A percentile compares a stretch with the other conserved stretches of the same genome.
These are phyloP conservation scores for Parazoanthus swiftii DNA, from an alignment of 92 coral and sea anemone species.

Conservation along the genomic window DNA sequence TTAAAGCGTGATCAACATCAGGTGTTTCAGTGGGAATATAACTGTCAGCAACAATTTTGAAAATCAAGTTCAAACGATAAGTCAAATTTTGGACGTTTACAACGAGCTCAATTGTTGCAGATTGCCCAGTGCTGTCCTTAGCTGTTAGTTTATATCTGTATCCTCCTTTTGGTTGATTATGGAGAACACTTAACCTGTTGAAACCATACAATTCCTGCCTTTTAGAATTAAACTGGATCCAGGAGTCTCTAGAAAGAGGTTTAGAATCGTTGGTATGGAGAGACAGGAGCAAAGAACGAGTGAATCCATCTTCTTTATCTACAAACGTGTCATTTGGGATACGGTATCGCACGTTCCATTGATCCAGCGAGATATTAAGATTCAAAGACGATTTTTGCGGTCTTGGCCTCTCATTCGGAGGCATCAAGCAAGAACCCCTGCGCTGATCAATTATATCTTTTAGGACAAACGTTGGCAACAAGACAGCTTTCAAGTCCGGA, in stretches of 20 bases:
- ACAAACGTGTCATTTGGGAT: conserved; percentile 41
- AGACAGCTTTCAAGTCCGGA: background rate
- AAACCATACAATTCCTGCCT: conserved; percentile 47
- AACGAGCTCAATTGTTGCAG: conserved; percentile 14
- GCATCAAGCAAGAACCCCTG: conserved; percentile 39
- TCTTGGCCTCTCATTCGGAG: conserved; percentile 37
- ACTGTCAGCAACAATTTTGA: conserved; percentile 33
- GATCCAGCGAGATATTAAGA: conserved; percentile 36
- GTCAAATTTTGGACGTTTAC: conserved; percentile 29
- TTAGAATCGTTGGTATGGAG: conserved; percentile 15
- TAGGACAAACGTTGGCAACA: conserved; percentile 46
- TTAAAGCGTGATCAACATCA: conserved; percentile 39
- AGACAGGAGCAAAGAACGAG: conserved; percentile 30
- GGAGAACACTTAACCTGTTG: conserved; percentile 26
- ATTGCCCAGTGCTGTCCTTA: conserved; percentile 45
- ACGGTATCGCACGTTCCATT: conserved; percentile 35
- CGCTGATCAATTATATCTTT: conserved; percentile 38
- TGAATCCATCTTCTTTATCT: conserved; percentile 51
- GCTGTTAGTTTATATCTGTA: conserved; percentile 32
- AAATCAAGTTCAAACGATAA: conserved; percentile 20
- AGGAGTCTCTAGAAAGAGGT: conserved; percentile 40
- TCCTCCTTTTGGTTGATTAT: conserved; percentile 26
- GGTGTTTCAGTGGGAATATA: conserved; percentile 40
- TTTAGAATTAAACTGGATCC: conserved; percentile 40
- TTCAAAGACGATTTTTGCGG: conserved; percentile 16